These are phyloP conservation scores for Macroglossus sobrinus DNA, from an alignment of 2,113 vertebrate genomes.

Conservation along the genomic window DNA sequence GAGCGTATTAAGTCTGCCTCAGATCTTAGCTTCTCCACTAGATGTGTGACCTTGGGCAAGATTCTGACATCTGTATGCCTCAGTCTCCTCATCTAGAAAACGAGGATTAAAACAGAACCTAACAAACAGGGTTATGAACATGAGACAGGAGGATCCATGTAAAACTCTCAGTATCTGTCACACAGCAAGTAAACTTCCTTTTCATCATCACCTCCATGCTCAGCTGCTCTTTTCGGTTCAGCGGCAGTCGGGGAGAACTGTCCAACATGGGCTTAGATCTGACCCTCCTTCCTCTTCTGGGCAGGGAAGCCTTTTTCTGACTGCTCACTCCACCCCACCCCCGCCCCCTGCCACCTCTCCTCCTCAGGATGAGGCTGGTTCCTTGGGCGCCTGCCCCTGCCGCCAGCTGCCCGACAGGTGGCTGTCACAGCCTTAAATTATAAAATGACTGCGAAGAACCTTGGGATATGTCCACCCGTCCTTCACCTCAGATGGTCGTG, in stretches of 20 bases:
- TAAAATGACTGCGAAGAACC: background rate
- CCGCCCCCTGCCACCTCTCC: background rate
- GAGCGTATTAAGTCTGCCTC: background rate
- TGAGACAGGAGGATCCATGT: accelerated
- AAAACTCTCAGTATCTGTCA: background rate
- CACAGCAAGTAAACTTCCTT: accelerated
- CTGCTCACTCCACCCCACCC: too few species aligned
- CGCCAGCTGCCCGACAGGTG: background rate
- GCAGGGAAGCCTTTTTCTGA: background rate
- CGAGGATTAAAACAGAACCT: background rate
- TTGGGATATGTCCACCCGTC: background rate
- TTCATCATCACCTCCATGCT: background rate
- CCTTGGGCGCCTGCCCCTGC: background rate
- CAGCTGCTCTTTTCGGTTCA: background rate
- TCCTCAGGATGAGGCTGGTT: background rate
- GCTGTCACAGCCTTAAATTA: background rate
- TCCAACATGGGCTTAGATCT: background rate
- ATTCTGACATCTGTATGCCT: background rate
- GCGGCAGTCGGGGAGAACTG: background rate
- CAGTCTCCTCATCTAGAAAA: background rate
- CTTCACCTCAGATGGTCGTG: background rate
- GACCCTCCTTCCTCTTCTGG: too few species aligned
- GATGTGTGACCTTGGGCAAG: too few species aligned
- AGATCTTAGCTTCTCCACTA: background rate
- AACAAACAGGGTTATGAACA: background rate